Percentiles rank a stretch among this genome's conserved stretches.
These are phyloP conservation scores for Rhorus exstirpatorius DNA, from an alignment of 2,888 invertebrate species.

Conservation along the genomic window DNA sequence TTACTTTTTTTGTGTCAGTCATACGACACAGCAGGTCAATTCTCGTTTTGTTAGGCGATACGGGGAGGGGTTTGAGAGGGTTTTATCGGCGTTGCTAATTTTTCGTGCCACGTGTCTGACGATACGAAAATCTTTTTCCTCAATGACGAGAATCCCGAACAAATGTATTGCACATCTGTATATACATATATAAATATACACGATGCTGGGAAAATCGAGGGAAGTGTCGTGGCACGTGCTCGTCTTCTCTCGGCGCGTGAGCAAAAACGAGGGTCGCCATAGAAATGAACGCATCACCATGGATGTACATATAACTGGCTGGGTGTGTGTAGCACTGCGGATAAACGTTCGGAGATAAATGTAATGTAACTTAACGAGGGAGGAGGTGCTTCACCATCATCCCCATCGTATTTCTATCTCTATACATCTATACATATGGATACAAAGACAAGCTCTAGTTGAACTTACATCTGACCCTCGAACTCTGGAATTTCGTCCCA, in stretches of 20 bases:
- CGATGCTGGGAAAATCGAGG: slow-evolving; percentile 59
- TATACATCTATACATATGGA: too few species aligned
- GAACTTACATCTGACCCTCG: too few species aligned
- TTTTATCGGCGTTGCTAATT: slow-evolving; percentile 77
- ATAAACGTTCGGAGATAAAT: slow-evolving; percentile 85
- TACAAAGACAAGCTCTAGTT: too few species aligned
- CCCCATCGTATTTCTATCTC: slow-evolving; percentile 51
- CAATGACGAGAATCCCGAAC: slow-evolving; percentile 50
- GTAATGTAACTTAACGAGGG: slow-evolving; percentile 86
- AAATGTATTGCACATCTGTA: not conserved
- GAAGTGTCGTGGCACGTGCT: slow-evolving; percentile 63
- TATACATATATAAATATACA: slow-evolving; percentile 35
- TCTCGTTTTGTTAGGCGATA: slow-evolving; percentile 35
- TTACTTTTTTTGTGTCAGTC: not conserved
- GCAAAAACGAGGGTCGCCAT: slow-evolving; percentile 77
- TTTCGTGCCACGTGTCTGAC: slow-evolving; percentile 51
- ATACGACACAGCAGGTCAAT: slow-evolving; percentile 47
- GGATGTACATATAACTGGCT: slow-evolving; percentile 50
- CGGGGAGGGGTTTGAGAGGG: slow-evolving; percentile 36
- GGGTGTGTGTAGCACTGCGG: slow-evolving; percentile 66
- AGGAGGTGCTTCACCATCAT: slow-evolving; percentile 75
- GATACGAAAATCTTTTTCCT: slow-evolving; percentile 55
- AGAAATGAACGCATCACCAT: slow-evolving; percentile 72
- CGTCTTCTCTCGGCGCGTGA: slow-evolving; percentile 22
- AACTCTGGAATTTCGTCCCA: too few species aligned